These are phyloP conservation scores for Rhinolophus ferrumequinum DNA, from an alignment of 2,113 vertebrate genomes.

Conservation along the genomic window DNA sequence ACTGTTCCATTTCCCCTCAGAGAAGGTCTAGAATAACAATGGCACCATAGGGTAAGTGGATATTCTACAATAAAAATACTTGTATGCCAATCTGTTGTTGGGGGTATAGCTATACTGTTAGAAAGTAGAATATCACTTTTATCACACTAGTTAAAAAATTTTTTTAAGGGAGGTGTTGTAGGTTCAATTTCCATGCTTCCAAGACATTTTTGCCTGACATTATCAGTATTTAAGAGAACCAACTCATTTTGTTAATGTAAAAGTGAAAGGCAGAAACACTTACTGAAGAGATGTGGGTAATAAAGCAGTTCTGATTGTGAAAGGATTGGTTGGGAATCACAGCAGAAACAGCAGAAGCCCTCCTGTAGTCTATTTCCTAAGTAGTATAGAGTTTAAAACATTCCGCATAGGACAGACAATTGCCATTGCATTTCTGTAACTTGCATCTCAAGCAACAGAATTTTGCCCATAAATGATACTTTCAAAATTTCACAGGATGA, in stretches of 20 bases:
- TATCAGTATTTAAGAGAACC: not conserved
- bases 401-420: not conserved
- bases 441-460: not conserved
- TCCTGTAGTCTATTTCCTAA: not conserved
- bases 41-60: not conserved
- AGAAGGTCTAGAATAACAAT: not conserved
- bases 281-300: not conserved
- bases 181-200: not conserved
- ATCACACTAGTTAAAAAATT: not conserved
- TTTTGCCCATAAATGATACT: not conserved
- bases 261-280: not conserved
- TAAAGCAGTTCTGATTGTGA: not conserved
- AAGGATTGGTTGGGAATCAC: not conserved
- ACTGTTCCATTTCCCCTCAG: not conserved
- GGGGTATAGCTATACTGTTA: not conserved
- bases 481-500: not conserved
- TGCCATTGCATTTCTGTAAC: not conserved
- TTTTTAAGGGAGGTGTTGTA: slow-evolving; percentile 18
- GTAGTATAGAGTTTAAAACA: not conserved
- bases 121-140: slow-evolving; percentile 1
- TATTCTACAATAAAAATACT: slow-evolving; percentile 12
- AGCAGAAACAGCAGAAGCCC: not conserved
- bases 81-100: not conserved
- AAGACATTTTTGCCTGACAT: not conserved
- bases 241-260: not conserved